phyloP scores from a whole-genome alignment of 2,113 vertebrate genomes.

The Sturnus vulgaris region DNA sequence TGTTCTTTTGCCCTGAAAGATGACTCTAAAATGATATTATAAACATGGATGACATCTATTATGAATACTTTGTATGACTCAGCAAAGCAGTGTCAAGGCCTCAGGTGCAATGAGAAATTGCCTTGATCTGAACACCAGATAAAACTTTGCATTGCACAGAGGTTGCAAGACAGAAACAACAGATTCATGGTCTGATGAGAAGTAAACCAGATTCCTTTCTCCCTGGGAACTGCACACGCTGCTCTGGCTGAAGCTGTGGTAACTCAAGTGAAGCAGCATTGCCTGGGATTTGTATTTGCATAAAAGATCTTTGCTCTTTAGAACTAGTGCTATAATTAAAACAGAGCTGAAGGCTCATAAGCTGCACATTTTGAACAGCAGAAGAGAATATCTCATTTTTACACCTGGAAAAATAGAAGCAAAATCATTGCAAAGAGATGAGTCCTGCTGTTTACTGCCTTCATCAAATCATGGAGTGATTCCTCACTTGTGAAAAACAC shows the following conservation, averaged over 20 bases:
- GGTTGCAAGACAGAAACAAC: background rate
- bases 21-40: background rate
- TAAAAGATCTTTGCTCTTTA: background rate
- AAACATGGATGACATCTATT: background rate
- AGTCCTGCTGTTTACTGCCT: background rate
- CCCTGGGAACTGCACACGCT: background rate
- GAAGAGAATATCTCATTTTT: background rate
- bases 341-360: background rate
- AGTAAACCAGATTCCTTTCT: background rate
- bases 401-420: conserved; percentile 10
- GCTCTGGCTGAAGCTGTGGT: background rate
- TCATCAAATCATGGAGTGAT: background rate
- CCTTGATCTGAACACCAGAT: background rate
- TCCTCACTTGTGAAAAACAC: background rate
- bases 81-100: background rate
- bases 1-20: conserved; percentile 26
- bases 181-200: background rate
- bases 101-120: background rate
- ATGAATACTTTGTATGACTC: conserved; percentile 11
- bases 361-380: background rate
- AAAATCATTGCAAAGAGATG: background rate
- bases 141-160: background rate
- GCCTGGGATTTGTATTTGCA: background rate
- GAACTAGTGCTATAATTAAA: background rate
- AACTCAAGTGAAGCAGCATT: background rate